Base-by-base conservation (phyloP, 2,113 vertebrate species). In the Euleptes europaea region DNA sequence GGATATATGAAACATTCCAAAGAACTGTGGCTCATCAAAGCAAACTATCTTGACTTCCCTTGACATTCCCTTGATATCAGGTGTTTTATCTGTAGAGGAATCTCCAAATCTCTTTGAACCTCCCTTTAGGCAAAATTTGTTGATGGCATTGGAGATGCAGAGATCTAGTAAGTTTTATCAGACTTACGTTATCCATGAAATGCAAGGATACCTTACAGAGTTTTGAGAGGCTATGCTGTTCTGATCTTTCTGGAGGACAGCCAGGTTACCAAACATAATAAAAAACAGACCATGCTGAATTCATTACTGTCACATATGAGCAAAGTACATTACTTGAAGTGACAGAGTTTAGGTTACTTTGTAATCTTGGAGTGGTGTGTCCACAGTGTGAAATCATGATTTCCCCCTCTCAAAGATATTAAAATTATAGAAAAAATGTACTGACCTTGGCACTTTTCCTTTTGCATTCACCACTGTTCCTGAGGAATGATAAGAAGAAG, bases 351-450 rank as follows among this genome's bases (percentile, higher is more conserved):
- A 23, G 54, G 28, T 17, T 79, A 80, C 40, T 31, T 26, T 31
- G 21, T 42, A 78, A 33, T 33, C 42, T 23, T 57, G 54, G 31
- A 28, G 21, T 31, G 42, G 60, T n/a, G 40, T 51, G 28, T 17
- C 12, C 0, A 0, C 19, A 1, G 0, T 0, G 0, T 0, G 19
- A 57, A 57, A 8, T 1, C 1, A 26, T n/a, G 13, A 60, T 44
- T 26, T 28, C 31, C 6, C 40, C n/a, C 65, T 67, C 60, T 7
- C 31, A 47, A 28, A 5, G 17, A 49, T 67, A 19, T 82, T 54
- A 54, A 51, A 81, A 49, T 1, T 60, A 80, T 28, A 85, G 15
- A 77, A 81, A 10, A 28, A 44, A 44, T 4, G 31, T 8, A 17
- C 1, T 49, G 31, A 26, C 60, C 44, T 40, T 78, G 38, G 89